Conservation (phyloP, 2,888 invertebrate genomes). For the Eilema griseolum region DNA sequence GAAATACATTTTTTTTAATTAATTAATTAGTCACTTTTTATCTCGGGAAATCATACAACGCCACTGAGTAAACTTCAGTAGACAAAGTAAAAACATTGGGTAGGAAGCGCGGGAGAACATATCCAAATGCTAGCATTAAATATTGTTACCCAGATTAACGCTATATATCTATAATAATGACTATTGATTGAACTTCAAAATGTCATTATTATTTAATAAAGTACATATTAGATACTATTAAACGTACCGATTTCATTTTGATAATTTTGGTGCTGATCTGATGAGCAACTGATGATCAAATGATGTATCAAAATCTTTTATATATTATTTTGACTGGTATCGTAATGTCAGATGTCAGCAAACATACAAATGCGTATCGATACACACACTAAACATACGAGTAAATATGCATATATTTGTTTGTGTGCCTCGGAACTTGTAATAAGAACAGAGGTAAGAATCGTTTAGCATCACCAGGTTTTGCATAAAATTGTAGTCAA, state of each 20-base stretch:
- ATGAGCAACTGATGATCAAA: conserved; percentile 76
- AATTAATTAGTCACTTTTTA: neutral
- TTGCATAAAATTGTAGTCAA: neutral
- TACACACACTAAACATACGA: conserved; percentile 42
- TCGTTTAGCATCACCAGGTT: neutral
- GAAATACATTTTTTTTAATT: neutral
- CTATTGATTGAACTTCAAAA: too few relatives aligned
- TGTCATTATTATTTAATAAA: neutral
- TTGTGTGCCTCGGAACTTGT: conserved; percentile 42
- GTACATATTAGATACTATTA: neutral
- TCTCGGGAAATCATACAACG: too few relatives aligned
- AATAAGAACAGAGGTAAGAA: neutral
- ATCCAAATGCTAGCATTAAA: too few relatives aligned
- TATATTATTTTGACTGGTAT: conserved; percentile 78
- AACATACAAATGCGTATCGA: conserved; percentile 46
- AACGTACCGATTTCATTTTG: conserved; percentile 83
- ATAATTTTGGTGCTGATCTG: conserved; percentile 66
- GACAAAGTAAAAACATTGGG: neutral
- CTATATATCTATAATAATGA: too few relatives aligned
- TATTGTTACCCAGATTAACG: too few relatives aligned
- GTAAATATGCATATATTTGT: conserved; percentile 43
- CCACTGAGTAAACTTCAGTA: too few relatives aligned
- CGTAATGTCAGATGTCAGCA: conserved; percentile 65
- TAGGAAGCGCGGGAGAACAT: too few relatives aligned
- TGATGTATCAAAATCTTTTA: conserved; percentile 75